Conservation (phyloP, 2,113 vertebrate species). For the Hippocampus zosterae region DNA sequence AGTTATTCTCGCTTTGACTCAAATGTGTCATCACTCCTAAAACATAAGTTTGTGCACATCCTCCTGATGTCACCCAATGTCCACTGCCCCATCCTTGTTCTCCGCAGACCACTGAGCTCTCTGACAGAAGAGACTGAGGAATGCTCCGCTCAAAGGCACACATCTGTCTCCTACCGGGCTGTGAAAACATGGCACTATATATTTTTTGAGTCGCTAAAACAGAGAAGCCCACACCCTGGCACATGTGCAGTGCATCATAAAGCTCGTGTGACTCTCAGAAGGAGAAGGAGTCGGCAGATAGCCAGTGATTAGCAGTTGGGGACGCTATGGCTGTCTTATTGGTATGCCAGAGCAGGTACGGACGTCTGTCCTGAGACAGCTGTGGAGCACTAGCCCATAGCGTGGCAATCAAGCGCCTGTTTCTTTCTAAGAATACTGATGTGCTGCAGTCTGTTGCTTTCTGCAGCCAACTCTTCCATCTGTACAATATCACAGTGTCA, state of each 20-base stretch:
- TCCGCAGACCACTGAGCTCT: conserved; percentile 70
- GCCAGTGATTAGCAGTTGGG: conserved; percentile 84
- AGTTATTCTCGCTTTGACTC: conserved; percentile 1
- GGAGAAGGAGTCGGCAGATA: conserved; percentile 78
- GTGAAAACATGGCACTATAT: conserved; percentile 47
- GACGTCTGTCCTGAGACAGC: conserved; percentile 89
- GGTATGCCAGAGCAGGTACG: conserved; percentile 89
- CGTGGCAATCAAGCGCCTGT: conserved; percentile 86
- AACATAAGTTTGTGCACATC: conserved; percentile 39
- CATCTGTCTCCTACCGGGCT: conserved; percentile 69
- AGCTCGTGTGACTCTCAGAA: conserved; percentile 76
- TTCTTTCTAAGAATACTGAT: conserved; percentile 88
- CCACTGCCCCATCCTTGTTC: conserved; percentile 46
- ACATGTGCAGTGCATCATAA: conserved; percentile 62
- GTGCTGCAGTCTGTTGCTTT: conserved; percentile 78
- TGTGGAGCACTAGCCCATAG: conserved; percentile 96
- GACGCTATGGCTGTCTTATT: conserved; percentile 82
- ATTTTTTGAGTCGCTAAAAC: conserved; percentile 51
- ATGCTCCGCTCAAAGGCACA: conserved; percentile 67
- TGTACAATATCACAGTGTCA: conserved; percentile 82
- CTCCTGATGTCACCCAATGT: conserved; percentile 43
- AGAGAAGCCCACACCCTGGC: conserved; percentile 63
- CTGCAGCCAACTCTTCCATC: conserved; percentile 72
- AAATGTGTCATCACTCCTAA: conserved; percentile 32
- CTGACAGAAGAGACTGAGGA: conserved; percentile 69